Evolutionary conservation across 2,888 invertebrate genomes (phyloP).

Genomic region (Ctena decussata): DNA sequence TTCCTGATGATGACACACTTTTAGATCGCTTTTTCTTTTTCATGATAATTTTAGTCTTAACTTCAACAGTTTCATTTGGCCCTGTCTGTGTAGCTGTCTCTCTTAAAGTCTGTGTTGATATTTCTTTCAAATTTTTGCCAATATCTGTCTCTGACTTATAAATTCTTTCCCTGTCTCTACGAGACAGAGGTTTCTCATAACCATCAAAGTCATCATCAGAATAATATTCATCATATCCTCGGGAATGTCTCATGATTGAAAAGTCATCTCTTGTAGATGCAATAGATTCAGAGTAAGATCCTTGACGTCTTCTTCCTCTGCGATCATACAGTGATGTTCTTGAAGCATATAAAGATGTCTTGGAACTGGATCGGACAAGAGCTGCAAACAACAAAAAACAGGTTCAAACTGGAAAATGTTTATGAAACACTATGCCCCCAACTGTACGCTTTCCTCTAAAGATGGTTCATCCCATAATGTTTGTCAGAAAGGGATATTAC

Average conservation of each 20-base stretch:
- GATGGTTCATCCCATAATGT: no score
- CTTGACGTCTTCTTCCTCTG: constrained; percentile 59
- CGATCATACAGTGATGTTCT: constrained; percentile 80
- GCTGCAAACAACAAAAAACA: no score
- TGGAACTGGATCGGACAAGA: constrained; percentile 75
- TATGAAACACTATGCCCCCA: no score
- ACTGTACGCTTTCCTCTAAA: no score
- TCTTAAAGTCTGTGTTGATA: constrained; percentile 75
- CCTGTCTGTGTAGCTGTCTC: constrained; percentile 81
- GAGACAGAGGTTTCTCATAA: constrained; percentile 71
- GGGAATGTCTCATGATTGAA: constrained; percentile 67
- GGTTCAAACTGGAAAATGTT: no score
- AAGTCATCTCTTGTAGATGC: constrained; percentile 78
- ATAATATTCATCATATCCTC: constrained; percentile 55
- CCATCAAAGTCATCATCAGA: constrained; percentile 72
- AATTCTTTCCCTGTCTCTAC: constrained; percentile 69
- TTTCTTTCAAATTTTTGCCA: constrained; percentile 63
- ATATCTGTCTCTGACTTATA: constrained; percentile 79
- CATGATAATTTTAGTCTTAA: constrained; percentile 64
- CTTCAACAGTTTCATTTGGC: constrained; percentile 59
- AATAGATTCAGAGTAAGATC: constrained; percentile 73
- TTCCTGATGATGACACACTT: constrained; percentile 72
- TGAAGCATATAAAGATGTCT: constrained; percentile 80
- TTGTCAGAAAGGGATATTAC: no score
- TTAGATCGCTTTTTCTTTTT: constrained; percentile 68